Evolutionary conservation across 2,113 vertebrate genomes (phyloP).

Genomic region (Coptodon bakossiorum): DNA sequence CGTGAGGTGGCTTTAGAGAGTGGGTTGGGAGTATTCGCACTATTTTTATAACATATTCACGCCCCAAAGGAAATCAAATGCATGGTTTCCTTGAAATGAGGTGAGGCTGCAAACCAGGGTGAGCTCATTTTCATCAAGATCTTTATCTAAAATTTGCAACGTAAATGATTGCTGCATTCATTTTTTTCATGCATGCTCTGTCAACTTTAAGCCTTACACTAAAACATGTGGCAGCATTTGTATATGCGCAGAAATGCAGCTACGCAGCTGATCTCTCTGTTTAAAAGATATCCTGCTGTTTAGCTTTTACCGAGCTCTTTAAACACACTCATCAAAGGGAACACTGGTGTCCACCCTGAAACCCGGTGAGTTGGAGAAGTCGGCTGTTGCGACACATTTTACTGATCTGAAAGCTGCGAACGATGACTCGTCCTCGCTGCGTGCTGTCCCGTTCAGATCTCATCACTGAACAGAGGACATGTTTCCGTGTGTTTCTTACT

Average conservation of each 20-base stretch:
- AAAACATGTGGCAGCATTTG: not conserved
- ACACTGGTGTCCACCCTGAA: accelerated
- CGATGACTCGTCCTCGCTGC: not conserved
- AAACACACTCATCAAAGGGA: not conserved
- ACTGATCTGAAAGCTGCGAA: not conserved
- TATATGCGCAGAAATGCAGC: not conserved
- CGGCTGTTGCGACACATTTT: not conserved
- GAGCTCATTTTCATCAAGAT: not conserved
- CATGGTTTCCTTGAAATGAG: not conserved
- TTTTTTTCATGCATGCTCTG: accelerated
- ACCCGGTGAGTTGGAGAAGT: not conserved
- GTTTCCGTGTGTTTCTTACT: constrained; percentile 58
- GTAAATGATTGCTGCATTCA: not conserved
- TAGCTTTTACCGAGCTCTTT: not conserved
- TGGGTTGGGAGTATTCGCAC: not conserved
- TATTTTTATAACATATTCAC: not conserved
- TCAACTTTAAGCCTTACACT: accelerated
- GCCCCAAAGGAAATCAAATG: not conserved
- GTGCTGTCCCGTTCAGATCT: too few species aligned
- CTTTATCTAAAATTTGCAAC: not conserved
- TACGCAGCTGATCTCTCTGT: not conserved
- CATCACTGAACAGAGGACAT: not conserved
- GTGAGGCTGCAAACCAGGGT: not conserved
- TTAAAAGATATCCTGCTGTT: not conserved
- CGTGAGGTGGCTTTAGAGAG: not conserved